Evolutionary conservation across 2,797 vertebrate genomes (phyloP).

Genomic region (Cyclopterus lumpus): DNA sequence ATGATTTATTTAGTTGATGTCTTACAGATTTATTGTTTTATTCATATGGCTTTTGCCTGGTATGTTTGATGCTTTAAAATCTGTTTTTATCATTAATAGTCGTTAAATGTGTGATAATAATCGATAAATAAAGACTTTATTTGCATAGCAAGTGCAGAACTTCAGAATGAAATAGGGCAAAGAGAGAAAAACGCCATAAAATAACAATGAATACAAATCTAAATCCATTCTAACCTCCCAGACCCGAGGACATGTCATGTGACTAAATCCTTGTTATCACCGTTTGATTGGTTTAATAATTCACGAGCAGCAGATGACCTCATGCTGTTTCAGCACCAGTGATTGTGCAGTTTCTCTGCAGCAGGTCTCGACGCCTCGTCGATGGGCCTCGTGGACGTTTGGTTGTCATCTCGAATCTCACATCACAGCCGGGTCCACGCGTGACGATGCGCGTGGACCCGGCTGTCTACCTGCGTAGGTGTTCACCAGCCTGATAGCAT

Average conservation of each 20-base stretch:
- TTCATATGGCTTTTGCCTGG: too few species aligned
- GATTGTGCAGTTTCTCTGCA: conserved; percentile 39
- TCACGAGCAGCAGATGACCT: neutral
- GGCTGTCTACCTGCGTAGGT: neutral
- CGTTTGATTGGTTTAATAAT: neutral
- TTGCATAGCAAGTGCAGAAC: neutral
- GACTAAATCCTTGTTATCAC: neutral
- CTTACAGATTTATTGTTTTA: neutral
- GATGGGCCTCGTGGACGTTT: neutral
- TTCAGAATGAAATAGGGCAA: neutral
- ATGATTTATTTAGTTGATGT: neutral
- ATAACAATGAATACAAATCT: neutral
- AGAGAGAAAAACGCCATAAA: neutral
- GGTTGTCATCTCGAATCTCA: too few species aligned
- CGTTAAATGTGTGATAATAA: neutral
- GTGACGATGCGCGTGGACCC: neutral
- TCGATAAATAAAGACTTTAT: neutral
- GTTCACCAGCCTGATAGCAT: conserved; percentile 18
- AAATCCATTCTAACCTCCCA: neutral
- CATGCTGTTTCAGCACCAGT: conserved; percentile 10
- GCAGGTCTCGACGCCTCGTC: neutral
- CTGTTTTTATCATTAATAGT: neutral
- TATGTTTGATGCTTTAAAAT: too few species aligned
- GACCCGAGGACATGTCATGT: neutral
- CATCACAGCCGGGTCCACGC: too few species aligned